Percentiles rank a stretch among this genome's conserved stretches.
These are phyloP conservation scores for Campylomormyrus tamandua DNA, from an alignment of 2,113 vertebrate species.

Conservation along the genomic window DNA sequence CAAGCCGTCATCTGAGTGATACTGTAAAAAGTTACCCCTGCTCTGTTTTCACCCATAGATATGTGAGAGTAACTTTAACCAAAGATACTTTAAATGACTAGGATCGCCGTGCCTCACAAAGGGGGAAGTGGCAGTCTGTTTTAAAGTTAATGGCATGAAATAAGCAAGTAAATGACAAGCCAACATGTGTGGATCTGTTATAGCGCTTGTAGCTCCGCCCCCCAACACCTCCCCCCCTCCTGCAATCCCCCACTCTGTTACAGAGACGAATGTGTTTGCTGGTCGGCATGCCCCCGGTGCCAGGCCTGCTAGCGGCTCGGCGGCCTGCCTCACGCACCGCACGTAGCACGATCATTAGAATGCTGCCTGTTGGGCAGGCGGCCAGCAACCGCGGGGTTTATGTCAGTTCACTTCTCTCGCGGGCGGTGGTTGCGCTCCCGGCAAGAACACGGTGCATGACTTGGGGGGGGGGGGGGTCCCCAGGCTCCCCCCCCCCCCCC, in stretches of 20 bases:
- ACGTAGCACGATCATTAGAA: slow-evolving; percentile 68
- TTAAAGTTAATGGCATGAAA: neutral
- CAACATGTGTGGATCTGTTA: neutral
- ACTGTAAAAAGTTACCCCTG: neutral
- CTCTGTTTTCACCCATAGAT: neutral
- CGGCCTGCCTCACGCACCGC: slow-evolving; percentile 59
- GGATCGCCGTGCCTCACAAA: neutral
- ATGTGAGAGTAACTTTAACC: neutral
- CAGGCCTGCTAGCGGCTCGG: slow-evolving; percentile 39
- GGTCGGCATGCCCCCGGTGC: slow-evolving; percentile 44
- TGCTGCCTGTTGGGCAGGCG: slow-evolving; percentile 53
- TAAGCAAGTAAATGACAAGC: neutral
- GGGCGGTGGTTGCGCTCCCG: neutral
- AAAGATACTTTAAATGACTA: neutral
- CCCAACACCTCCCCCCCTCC: neutral
- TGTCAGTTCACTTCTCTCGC: slow-evolving; percentile 46
- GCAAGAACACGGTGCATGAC: neutral
- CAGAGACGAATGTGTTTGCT: slow-evolving; percentile 42
- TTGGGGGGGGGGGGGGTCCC: too few species aligned
- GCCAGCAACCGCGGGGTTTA: slow-evolving; percentile 61
- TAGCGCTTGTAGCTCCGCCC: neutral
- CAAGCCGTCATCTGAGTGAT: neutral
- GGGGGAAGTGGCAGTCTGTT: neutral
- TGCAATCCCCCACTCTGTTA: neutral
- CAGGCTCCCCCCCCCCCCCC: too few species aligned